Evolutionary conservation across 2,797 vertebrate species (phyloP), one percentile per base, ranked within the genome.

Genomic region (Brotula barbata): DNA sequence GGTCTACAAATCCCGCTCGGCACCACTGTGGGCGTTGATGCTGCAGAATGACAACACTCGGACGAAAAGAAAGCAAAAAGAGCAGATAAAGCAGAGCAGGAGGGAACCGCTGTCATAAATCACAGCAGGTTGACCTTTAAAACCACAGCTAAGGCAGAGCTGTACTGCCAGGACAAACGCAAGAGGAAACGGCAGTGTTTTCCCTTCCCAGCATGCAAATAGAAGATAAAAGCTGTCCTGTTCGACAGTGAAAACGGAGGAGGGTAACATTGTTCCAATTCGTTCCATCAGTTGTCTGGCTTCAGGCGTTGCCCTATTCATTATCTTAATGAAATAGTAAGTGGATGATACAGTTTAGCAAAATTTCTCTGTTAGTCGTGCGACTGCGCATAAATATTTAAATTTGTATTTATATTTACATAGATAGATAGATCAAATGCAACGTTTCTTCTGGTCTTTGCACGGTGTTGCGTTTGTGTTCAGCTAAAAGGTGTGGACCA

Each of bases 61-160:
- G 31, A 13, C 15, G 6, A 45, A 57, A 43, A 56, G 52, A 50
- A 50, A 51, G 34, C 42, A 20, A 21, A 37, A 19, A 47, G 54
- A n/a, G 41, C 48, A 36, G 59, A 70, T 58, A 47, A 52, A 58
- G 19, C 28, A 7, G 25, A 55, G 51, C 49, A 45, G 44, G 23
- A 49, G 11, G 50, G 45, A 57, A 39, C 19, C 5, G 19, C 41
- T 10, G 34, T 46, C 46, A 70, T 82, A 64, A 77, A 80, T 78
- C 73, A 71, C 53, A 22, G 20, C 34, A 20, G 50, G 71, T 70
- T 65, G 68, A 68, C 64, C 74, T 72, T 72, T 57, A n/a, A 47
- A 54, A 55, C 14, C 31, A 22, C 17, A 25, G 17, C 58, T 9
- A 7, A 56, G 36, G 25, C 47, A 45, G 53, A 39, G 41, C 52